These are phyloP conservation scores for Picathartes gymnocephalus DNA, from an alignment of 2,113 vertebrate genomes.

Conservation along the genomic window DNA sequence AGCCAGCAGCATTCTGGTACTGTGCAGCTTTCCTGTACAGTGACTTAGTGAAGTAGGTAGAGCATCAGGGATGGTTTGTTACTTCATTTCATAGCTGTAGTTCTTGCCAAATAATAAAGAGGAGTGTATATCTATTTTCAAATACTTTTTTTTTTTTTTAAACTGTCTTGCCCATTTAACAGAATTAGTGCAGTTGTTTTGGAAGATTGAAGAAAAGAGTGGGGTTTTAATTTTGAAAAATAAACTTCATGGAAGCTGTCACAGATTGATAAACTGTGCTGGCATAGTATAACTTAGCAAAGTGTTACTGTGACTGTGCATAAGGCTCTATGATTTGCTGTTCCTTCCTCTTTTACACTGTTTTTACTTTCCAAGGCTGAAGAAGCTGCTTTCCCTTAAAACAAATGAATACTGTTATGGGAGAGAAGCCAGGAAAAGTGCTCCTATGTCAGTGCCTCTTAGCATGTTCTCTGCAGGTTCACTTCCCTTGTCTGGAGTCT, in stretches of 20 bases:
- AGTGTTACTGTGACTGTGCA: not conserved
- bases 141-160: not conserved
- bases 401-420: rapidly evolving
- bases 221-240: not conserved
- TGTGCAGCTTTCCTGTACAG: not conserved
- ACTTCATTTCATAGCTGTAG: not conserved
- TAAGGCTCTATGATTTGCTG: not conserved
- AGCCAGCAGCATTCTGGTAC: not conserved
- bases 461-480: not conserved
- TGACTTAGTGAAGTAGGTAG: not conserved
- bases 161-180: not conserved
- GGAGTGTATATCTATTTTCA: not conserved
- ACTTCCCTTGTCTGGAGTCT: not conserved
- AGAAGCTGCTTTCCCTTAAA: not conserved
- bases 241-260: not conserved
- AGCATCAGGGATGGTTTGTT: not conserved
- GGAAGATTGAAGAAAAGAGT: not conserved
- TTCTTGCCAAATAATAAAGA: not conserved
- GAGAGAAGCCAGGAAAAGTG: not conserved
- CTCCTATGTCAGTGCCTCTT: not conserved
- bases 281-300: not conserved
- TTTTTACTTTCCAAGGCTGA: not conserved
- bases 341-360: not conserved
- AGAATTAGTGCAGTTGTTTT: not conserved
- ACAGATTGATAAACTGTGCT: not conserved